Conservation (phyloP, 2,113 vertebrate genomes). For the Terrapene triunguis region DNA sequence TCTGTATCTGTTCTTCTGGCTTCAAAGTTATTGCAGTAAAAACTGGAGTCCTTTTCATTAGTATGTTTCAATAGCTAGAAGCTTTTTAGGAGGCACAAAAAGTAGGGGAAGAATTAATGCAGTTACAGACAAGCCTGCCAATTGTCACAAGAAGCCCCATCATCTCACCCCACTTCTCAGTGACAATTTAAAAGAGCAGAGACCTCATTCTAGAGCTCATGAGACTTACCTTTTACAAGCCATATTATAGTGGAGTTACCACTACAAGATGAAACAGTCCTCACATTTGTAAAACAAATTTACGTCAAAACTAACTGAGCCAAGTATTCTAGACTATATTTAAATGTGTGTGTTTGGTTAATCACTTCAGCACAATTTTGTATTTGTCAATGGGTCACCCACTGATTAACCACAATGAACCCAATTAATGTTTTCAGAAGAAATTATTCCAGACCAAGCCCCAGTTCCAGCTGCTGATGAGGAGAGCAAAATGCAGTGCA, state of each 20-base stretch:
- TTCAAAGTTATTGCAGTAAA: not conserved
- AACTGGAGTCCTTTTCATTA: not conserved
- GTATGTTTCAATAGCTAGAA: not conserved
- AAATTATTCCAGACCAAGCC: not conserved
- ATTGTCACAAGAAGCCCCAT: not conserved
- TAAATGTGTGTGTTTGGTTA: not conserved
- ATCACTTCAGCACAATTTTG: not conserved
- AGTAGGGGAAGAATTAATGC: fast-evolving
- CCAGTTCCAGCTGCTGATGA: too few relatives aligned
- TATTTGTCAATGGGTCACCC: not conserved
- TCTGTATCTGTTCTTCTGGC: fast-evolving
- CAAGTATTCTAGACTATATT: not conserved
- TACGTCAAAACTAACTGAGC: not conserved
- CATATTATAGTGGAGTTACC: not conserved
- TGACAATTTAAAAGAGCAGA: not conserved
- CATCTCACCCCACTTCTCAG: not conserved
- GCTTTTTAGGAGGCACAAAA: not conserved
- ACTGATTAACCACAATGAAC: fast-evolving
- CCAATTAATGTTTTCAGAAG: not conserved
- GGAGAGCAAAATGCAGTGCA: not conserved
- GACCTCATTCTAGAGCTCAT: not conserved
- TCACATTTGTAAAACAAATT: not conserved
- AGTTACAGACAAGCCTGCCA: not conserved
- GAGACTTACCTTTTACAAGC: not conserved
- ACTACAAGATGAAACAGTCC: not conserved